Evolutionary conservation across 2,888 invertebrate species (phyloP).

Genomic region (Empis livida): DNA sequence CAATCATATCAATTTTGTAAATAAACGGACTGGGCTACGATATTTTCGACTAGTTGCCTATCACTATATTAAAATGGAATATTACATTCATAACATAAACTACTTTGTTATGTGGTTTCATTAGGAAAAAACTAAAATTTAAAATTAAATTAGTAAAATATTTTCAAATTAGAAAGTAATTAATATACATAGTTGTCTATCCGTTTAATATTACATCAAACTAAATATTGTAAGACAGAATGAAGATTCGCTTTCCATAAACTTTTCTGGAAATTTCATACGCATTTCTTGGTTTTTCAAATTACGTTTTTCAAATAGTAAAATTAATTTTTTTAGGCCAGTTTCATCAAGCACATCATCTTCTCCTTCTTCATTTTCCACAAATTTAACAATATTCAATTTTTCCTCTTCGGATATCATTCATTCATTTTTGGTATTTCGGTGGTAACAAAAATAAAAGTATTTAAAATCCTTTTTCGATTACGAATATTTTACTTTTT

Average conservation of each 20-base stretch:
- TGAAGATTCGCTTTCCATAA: conserved; percentile 97
- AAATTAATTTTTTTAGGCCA: conserved; percentile 72
- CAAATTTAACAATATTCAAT: conserved; percentile 67
- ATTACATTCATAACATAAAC: no score
- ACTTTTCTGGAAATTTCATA: conserved; percentile 97
- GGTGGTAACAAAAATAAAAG: no score
- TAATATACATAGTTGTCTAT: no score
- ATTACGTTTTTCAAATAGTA: conserved; percentile 89
- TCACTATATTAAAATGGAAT: no score
- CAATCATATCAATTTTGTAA: conserved; percentile 52
- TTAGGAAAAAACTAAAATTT: no score
- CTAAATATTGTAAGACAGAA: conserved; percentile 73
- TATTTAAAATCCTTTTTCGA: no score
- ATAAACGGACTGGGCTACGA: conserved; percentile 77
- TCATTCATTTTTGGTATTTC: conserved; percentile 17
- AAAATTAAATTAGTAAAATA: no score
- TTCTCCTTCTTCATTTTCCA: conserved; percentile 69
- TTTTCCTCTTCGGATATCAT: conserved; percentile 55
- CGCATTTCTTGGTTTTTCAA: conserved; percentile 94
- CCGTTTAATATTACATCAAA: no score
- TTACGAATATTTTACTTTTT: no score
- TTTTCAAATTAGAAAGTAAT: no score
- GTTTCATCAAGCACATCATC: conserved; percentile 81
- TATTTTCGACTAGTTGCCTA: conserved; percentile 46
- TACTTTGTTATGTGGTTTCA: no score